Evolutionary conservation across 2,888 invertebrate species (phyloP).

Genomic region (Crematogaster levior): DNA sequence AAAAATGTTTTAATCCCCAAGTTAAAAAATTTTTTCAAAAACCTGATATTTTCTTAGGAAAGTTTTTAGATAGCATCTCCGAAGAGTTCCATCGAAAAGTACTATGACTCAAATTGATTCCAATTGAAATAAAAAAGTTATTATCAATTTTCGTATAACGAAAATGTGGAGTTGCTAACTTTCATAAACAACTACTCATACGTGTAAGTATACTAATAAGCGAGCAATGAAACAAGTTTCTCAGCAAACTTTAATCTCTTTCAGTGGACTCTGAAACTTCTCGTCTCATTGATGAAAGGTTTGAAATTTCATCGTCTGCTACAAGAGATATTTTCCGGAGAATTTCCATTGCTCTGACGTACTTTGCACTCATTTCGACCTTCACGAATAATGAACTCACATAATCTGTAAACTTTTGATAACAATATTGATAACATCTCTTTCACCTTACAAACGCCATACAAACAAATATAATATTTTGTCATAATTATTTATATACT

Average conservation of each 20-base stretch:
- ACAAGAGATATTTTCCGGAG: constrained; percentile 57
- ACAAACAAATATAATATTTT: neutral
- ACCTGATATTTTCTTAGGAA: neutral
- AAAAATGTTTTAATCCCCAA: neutral
- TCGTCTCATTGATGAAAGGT: constrained; percentile 67
- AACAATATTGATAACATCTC: neutral
- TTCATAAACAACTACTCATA: constrained; percentile 66
- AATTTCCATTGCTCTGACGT: neutral
- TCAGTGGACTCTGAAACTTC: constrained; percentile 41
- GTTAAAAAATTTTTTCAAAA: neutral
- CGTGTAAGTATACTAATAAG: constrained; percentile 67
- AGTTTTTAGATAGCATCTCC: neutral
- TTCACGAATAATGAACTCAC: constrained; percentile 9
- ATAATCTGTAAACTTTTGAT: neutral
- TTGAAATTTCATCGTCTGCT: constrained; percentile 58
- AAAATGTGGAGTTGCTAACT: neutral
- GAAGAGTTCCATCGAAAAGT: neutral
- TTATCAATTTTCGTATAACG: constrained; percentile 1
- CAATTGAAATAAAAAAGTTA: constrained; percentile 2
- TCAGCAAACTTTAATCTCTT: constrained; percentile 52
- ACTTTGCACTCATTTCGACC: constrained; percentile 4
- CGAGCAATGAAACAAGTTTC: constrained; percentile 64
- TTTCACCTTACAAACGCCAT: neutral
- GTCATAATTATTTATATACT: neutral
- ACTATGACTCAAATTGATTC: neutral